These are phyloP conservation scores for Melanotaenia nigrans DNA, from an alignment of 2,797 vertebrate species.

Conservation along the genomic window DNA sequence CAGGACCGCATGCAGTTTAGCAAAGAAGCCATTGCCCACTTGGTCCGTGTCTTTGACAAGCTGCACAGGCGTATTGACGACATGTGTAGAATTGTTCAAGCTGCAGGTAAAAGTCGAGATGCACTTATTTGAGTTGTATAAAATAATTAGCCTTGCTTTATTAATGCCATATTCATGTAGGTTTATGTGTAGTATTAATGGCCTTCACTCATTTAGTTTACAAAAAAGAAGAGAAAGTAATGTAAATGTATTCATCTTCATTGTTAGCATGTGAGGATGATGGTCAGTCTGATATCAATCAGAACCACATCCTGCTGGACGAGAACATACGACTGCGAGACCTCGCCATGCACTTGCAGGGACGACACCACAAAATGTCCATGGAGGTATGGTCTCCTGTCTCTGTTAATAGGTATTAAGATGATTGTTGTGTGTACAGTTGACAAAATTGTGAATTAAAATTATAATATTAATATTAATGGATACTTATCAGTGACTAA, in stretches of 20 bases:
- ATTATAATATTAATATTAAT: neutral
- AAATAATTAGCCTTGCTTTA: neutral
- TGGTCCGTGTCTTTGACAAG: conserved; percentile 88
- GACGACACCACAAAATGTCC: conserved; percentile 92
- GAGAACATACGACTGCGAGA: conserved; percentile 89
- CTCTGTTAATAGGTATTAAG: neutral
- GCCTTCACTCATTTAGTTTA: neutral
- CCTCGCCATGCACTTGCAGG: conserved; percentile 88
- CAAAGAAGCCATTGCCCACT: conserved; percentile 87
- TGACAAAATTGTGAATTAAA: neutral
- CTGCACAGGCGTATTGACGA: conserved; percentile 86
- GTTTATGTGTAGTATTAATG: neutral
- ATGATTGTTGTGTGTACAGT: neutral
- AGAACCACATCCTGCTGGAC: conserved; percentile 83
- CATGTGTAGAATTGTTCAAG: conserved; percentile 84
- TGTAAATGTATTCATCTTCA: neutral
- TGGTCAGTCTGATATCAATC: conserved; percentile 69
- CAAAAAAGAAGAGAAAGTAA: neutral
- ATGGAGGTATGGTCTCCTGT: conserved; percentile 83
- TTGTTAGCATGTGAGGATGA: conserved; percentile 81
- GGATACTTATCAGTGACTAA: neutral
- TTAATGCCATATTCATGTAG: neutral
- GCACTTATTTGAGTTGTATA: neutral
- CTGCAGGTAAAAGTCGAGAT: conserved; percentile 77
- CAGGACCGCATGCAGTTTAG: conserved; percentile 93